Percentiles rank a stretch among this genome's conserved stretches.
Conservation (phyloP, 2,888 invertebrate species). For the Erebia epiphron region DNA sequence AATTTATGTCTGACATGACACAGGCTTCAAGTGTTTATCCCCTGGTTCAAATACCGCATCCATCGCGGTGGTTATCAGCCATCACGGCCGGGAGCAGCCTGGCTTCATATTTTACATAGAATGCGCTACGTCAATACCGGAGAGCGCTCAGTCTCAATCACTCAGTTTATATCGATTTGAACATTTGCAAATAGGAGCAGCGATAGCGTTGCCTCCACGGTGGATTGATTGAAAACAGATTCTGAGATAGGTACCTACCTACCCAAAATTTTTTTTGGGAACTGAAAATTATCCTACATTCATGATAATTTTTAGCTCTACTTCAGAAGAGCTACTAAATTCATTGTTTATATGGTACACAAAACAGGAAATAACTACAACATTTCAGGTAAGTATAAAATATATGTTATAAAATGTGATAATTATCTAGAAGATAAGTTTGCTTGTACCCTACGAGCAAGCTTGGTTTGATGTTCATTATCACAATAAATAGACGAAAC, state of each 20-base stretch:
- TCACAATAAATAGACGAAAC: too few species aligned
- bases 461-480: too few species aligned
- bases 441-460: too few species aligned
- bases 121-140: slow-evolving; percentile 73
- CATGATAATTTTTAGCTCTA: too few species aligned
- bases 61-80: slow-evolving; percentile 44
- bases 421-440: too few species aligned
- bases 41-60: slow-evolving; percentile 58
- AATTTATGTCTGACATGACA: slow-evolving; percentile 41
- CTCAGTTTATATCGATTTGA: slow-evolving; percentile 65
- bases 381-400: too few species aligned
- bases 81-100: slow-evolving; percentile 51
- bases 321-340: too few species aligned
- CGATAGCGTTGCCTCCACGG: slow-evolving; percentile 56
- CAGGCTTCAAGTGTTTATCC: slow-evolving; percentile 40
- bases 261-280: too few species aligned
- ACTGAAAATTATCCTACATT: too few species aligned
- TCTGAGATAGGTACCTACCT: slow-evolving; percentile 6
- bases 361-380: too few species aligned
- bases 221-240: slow-evolving; percentile 38
- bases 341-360: too few species aligned
- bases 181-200: slow-evolving; percentile 70
- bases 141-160: slow-evolving; percentile 72
- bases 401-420: too few species aligned
- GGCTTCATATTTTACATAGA: slow-evolving; percentile 82